Conservation (phyloP, 2,797 vertebrate species). For the Arrhamphus sclerolepis region DNA sequence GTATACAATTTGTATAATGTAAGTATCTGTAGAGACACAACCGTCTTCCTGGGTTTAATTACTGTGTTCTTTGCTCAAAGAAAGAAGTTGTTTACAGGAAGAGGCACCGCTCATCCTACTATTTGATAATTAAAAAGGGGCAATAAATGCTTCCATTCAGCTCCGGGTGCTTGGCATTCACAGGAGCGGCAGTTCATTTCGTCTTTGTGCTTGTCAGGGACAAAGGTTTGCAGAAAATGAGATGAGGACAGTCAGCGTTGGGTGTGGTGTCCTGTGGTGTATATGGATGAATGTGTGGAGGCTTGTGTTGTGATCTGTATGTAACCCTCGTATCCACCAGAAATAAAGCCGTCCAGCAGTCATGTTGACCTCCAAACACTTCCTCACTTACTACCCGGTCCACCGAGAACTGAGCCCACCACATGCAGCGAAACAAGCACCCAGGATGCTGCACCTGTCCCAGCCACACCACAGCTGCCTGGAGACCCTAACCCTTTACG, state of each 20-base stretch:
- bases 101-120: conserved; percentile 56
- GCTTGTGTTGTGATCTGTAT: too few relatives aligned
- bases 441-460: too few relatives aligned
- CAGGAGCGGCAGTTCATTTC: conserved; percentile 42
- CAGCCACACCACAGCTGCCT: too few relatives aligned
- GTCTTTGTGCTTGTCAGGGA: conserved; percentile 52
- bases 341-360: too few relatives aligned
- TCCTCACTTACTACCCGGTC: too few relatives aligned
- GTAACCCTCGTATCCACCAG: too few relatives aligned
- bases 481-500: too few relatives aligned
- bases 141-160: conserved; percentile 58
- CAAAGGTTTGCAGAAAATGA: conserved; percentile 28
- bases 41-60: conserved; percentile 43
- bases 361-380: too few relatives aligned
- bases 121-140: conserved; percentile 71
- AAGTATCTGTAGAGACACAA: background rate
- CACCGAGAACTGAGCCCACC: too few relatives aligned
- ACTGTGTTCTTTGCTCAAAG: conserved; percentile 37
- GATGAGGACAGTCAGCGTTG: conserved; percentile 21
- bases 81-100: conserved; percentile 51
- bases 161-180: conserved; percentile 62
- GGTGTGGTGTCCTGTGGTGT: too few relatives aligned
- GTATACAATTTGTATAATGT: background rate
- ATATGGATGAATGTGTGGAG: too few relatives aligned
- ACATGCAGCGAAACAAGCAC: too few relatives aligned